Conservation (phyloP, 2,113 vertebrate genomes). For the Ibidorhyncha struthersii region DNA sequence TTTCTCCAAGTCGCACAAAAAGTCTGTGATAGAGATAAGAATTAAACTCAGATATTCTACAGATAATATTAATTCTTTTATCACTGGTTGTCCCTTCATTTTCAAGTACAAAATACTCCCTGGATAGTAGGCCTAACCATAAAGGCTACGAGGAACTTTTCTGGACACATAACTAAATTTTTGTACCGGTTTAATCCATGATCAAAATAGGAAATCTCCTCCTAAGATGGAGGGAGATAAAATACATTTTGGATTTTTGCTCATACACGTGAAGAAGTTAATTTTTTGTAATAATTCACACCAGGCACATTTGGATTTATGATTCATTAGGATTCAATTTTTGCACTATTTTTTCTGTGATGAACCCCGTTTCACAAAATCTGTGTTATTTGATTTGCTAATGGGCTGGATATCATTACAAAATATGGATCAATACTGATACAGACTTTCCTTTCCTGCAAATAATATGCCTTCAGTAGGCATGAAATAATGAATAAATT, state of each 20-base stretch:
- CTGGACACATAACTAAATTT: conserved; percentile 10
- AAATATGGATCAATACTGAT: conserved; percentile 52
- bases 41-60: conserved; percentile 23
- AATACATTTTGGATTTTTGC: conserved; percentile 2
- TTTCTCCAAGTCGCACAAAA: conserved; percentile 5
- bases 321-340: conserved; percentile 44
- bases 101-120: conserved; percentile 28
- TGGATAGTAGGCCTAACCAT: not conserved
- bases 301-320: conserved; percentile 29
- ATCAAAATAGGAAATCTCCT: conserved; percentile 21
- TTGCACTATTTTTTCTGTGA: not conserved
- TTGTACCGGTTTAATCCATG: conserved; percentile 16
- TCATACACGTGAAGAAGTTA: conserved; percentile 10
- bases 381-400: conserved; percentile 54
- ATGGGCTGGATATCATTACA: conserved; percentile 38
- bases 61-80: conserved; percentile 34
- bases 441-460: conserved; percentile 10
- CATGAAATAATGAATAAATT: conserved; percentile 65
- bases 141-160: not conserved
- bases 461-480: conserved; percentile 33
- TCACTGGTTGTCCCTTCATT: not conserved
- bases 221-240: not conserved
- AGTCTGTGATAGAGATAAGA: not conserved
- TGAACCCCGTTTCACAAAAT: conserved; percentile 13
- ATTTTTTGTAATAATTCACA: conserved; percentile 11